Evolutionary conservation across 2,797 vertebrate species (phyloP).

Genomic region (Poecilia velifera): DNA sequence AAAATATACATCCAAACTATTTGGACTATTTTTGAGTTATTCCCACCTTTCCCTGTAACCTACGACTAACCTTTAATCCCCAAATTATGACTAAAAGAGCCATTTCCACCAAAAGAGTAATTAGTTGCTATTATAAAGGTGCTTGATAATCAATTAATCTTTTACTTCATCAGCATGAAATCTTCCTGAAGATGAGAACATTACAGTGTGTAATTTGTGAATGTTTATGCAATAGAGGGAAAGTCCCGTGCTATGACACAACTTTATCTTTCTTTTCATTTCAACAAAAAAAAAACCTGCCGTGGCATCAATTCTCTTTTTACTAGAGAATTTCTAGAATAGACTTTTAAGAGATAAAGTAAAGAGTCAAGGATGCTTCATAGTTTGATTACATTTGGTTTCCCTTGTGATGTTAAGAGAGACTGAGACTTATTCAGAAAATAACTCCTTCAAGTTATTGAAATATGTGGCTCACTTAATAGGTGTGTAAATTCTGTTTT

Average conservation of each 20-base stretch:
- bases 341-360: too few species aligned
- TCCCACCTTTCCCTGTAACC: too few species aligned
- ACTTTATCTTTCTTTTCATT: not conserved
- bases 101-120: not conserved
- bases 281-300: not conserved
- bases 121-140: not conserved
- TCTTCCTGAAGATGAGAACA: not conserved
- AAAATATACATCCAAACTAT: too few species aligned
- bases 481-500: not conserved
- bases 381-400: not conserved
- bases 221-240: not conserved
- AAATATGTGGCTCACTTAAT: not conserved
- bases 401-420: not conserved
- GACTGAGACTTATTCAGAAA: not conserved
- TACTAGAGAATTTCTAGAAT: too few species aligned
- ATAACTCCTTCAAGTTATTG: not conserved
- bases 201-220: not conserved
- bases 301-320: not conserved
- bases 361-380: too few species aligned
- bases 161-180: not conserved
- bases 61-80: not conserved
- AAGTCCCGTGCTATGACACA: not conserved
- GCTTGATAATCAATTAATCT: not conserved
- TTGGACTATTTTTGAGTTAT: too few species aligned
- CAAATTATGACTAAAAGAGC: not conserved